phyloP scores from a whole-genome alignment of 1,140 invertebrate species.

The Brachionus sp. region DNA sequence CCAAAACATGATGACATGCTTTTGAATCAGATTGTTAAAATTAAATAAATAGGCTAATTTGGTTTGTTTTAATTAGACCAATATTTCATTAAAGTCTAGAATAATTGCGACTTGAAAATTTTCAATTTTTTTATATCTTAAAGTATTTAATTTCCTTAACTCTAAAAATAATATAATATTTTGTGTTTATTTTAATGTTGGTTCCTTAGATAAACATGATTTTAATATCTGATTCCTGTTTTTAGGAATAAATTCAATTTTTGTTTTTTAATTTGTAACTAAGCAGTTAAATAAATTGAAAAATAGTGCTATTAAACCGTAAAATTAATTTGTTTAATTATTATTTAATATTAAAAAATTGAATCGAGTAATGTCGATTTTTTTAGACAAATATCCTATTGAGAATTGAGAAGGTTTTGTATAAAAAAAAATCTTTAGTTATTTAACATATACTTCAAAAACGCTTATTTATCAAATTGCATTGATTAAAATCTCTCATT shows the following conservation, averaged over 20 bases:
- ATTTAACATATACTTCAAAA: background rate
- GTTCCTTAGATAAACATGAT: background rate
- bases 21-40: background rate
- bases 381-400: background rate
- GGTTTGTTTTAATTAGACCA: background rate
- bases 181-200: background rate
- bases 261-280: background rate
- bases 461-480: background rate
- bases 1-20: background rate
- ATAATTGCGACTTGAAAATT: background rate
- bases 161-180: background rate
- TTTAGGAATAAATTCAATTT: background rate
- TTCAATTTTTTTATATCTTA: background rate
- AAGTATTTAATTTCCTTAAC: background rate
- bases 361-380: background rate
- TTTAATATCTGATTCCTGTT: background rate
- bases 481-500: background rate
- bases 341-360: background rate
- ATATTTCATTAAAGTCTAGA: background rate
- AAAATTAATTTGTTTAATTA: background rate
- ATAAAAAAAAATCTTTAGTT: no score
- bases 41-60: background rate
- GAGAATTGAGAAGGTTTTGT: background rate
- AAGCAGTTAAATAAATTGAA: background rate
- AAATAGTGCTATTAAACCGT: background rate